phyloP scores from a whole-genome alignment of 2,888 invertebrate genomes.

The Eristalinus sepulchralis region DNA sequence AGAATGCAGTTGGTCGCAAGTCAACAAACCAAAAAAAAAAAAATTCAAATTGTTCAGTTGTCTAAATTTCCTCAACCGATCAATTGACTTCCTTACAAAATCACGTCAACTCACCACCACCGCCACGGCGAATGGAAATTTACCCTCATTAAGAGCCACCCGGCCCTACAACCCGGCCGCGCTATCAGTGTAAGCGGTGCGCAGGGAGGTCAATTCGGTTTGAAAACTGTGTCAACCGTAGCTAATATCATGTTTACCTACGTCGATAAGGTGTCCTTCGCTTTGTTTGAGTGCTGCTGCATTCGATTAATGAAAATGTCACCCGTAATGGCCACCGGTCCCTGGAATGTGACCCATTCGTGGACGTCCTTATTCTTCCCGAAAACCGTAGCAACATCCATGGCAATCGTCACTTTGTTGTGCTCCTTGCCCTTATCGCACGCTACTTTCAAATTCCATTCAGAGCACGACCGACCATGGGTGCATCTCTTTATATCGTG shows the following conservation, averaged over 20 bases:
- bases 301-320: constrained; percentile 60
- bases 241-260: constrained; percentile 53
- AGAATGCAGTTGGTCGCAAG: no score
- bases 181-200: constrained; percentile 40
- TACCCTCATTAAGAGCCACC: constrained; percentile 7
- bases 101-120: neutral
- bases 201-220: constrained; percentile 20
- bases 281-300: constrained; percentile 25
- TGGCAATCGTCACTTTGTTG: constrained; percentile 47
- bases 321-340: constrained; percentile 55
- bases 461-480: neutral
- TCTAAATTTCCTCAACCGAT: neutral
- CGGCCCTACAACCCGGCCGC: neutral
- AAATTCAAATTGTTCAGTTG: no score
- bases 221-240: constrained; percentile 41
- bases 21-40: no score
- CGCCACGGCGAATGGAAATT: constrained; percentile 13
- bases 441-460: constrained; percentile 53
- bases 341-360: constrained; percentile 63
- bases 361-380: constrained; percentile 33
- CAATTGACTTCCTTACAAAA: neutral
- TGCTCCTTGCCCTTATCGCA: constrained; percentile 49
- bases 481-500: neutral
- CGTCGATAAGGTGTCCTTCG: constrained; percentile 25
- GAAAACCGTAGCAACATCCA: constrained; percentile 32